Base-by-base conservation (phyloP, 1,140 invertebrate species). In the Piezodorus guildinii region DNA sequence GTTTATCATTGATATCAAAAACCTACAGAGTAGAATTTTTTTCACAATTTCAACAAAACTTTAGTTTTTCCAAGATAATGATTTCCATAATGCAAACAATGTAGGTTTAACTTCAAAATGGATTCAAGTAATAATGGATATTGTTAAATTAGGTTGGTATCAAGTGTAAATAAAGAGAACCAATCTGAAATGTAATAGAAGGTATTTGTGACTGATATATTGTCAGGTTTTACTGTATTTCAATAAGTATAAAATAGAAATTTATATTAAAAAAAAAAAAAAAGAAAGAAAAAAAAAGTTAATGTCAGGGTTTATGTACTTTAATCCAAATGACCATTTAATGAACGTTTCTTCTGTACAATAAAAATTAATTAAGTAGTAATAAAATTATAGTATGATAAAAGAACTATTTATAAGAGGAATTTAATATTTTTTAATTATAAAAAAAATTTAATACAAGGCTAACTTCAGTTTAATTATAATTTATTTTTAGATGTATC, bases 251-350 rank as follows among this genome's bases (percentile, higher is more conserved):
- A 17, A 49, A 49, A 49, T 49, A 49, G 46, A 19, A n/a, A n/a
- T n/a, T n/a, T n/a, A n/a, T n/a, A n/a, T n/a, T n/a, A n/a, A n/a
- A n/a, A n/a, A n/a, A n/a, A n/a, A n/a, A n/a, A n/a, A n/a, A n/a
- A 19, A 19, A 49, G 17, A 49, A 10, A 49, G 12, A 49, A 4
- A 4, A 10, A 21, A 17, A 49, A 49, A 17, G 17, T 10, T 49
- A 21, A 10, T 49, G 46, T 49, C 46, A 49, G 46, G 46, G 46
- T 49, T 49, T 49, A 49, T 49, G 21, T 21, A 49, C 21, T 49
- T 49, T 49, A 46, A 49, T 49, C 46, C 46, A 49, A 49, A 49
- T 49, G 46, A 49, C 46, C 46, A 49, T 17, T 49, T 19, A 49
- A 19, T 49, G 46, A 21, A 49, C n/a, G 17, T 49, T 21, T 49